These are phyloP conservation scores for Latheticus oryzae DNA, from an alignment of 2,888 invertebrate genomes.

Conservation along the genomic window DNA sequence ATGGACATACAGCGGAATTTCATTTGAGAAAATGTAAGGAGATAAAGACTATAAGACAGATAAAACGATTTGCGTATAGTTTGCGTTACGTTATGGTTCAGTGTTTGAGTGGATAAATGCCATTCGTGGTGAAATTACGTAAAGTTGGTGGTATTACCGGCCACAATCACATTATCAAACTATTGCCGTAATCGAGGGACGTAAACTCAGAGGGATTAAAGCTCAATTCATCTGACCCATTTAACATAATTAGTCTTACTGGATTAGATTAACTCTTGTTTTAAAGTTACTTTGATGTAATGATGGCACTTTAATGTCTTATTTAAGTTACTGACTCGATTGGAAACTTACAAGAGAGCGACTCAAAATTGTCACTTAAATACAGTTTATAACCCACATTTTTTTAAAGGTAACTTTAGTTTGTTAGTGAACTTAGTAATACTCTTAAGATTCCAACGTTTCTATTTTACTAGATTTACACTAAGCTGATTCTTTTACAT, in stretches of 20 bases:
- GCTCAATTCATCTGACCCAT: conserved; percentile 56
- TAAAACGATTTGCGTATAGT: conserved; percentile 44
- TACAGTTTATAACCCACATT: too few relatives aligned
- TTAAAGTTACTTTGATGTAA: conserved; percentile 34
- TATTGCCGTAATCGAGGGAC: conserved; percentile 57
- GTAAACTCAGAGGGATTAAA: conserved; percentile 56
- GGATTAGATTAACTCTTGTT: conserved; percentile 53
- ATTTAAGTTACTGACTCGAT: too few relatives aligned
- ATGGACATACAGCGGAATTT: conserved; percentile 29
- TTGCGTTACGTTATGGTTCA: conserved; percentile 48
- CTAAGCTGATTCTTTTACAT: too few relatives aligned
- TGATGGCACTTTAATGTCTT: conserved; percentile 14
- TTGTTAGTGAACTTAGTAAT: too few relatives aligned
- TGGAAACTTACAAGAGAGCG: too few relatives aligned
- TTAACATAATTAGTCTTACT: conserved; percentile 58
- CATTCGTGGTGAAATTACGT: conserved; percentile 45
- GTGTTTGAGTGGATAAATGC: conserved; percentile 36
- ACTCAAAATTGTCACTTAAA: too few relatives aligned
- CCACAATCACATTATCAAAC: conserved; percentile 62
- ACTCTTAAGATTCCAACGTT: too few relatives aligned
- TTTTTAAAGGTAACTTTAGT: too few relatives aligned
- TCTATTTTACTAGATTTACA: too few relatives aligned
- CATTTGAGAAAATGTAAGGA: conserved; percentile 11
- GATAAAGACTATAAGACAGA: conserved; percentile 13
- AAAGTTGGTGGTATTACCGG: conserved; percentile 46